Evolutionary conservation across 2,113 vertebrate species (phyloP), one percentile per base, ranked within the genome.

Genomic region (Stercorarius parasiticus): DNA sequence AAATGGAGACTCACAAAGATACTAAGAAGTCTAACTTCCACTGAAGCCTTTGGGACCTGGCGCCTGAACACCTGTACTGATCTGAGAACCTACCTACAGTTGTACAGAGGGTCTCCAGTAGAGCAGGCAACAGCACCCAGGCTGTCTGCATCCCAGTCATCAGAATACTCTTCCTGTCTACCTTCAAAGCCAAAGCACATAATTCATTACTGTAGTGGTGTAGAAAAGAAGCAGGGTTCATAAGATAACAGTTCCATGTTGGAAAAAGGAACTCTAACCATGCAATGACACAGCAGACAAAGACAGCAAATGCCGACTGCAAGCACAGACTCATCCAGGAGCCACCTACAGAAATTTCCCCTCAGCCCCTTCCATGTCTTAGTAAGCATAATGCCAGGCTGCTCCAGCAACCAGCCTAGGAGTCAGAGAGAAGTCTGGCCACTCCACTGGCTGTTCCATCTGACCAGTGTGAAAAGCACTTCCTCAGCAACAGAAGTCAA

Each of bases 181-280:
- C 42, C 84, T 11, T 8, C 56, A 30, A 17, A 52, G 70, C n/a
- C 78, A 87, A 5, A 49, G 23, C 22, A 43, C n/a, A 26, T 11
- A 26, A 0, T 40, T 78, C 19, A 12, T 11, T 15, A 9, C 30
- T 43, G 36, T 16, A 22, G 3, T 0, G 38, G 34, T 7, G 11
- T 0, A 20, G 70, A 10, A 47, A 50, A 76, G 20, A 5, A 38
- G 47, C 13, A 32, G 34, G 19, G 22, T 8, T 15, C 6, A 52
- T 29, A n/a, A 45, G 58, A 15, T n/a, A 50, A 6, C 19, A 19
- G 17, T 25, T 67, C 34, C 20, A 15, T 1, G 10, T 0, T 36
- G 59, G 65, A 9, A 56, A 82, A 83, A 45, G 29, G 36, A 61
- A 32, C 20, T 6, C 40, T 85, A 85, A 66, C 34, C 61, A 15